Evolutionary conservation across 1,140 invertebrate species (phyloP), one percentile per base, ranked within the genome.

Genomic region (Zaprionus taronus): DNA sequence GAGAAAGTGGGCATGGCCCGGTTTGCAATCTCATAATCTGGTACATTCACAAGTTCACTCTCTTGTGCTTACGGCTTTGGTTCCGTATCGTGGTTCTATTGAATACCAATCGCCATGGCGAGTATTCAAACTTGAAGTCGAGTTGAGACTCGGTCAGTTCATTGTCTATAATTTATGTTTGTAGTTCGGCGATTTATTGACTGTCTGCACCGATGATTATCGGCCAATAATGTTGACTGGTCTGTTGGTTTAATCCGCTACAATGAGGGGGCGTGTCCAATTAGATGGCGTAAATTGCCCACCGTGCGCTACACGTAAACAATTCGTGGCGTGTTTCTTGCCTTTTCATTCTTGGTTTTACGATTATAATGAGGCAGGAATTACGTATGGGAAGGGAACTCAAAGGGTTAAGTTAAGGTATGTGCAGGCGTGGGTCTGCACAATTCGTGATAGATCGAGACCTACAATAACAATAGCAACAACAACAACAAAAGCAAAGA

Each of bases 1-100:
- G 78, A 78, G 83, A 84, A 89, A 87, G 83, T 89, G 78, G 65
- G 38, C 51, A 17, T 47, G 41, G 15, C 51, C 22, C 20, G 7
- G 20, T 20, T 22, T 6, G 24, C 20, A 51, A 14, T 51, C 47
- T 44, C 47, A 24, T 14, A 51, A 51, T 22, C 20, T 51, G 7
- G 47, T 20, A 24, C 47, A 51, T 20, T 51, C 17, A 24, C 47
- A 51, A 51, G 20, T 22, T 47, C 9, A 51, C 14, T 22, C 47
- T 49, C 36, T n/a, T 64, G 62, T 24, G 38, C 62, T 55, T 53
- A 53, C 4, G 38, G 38, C 38, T 53, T 34, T 49, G 51, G 63
- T 41, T 41, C 44, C 20, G 28, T 44, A 17, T 31, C 22, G 38
- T 9, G n/a, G 58, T 76, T 72, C 77, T 76, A 57, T 63, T 55